A percentile compares a stretch with the other conserved stretches of the same genome.
Conservation (phyloP, 2,797 vertebrate genomes). For the Myotis vivesi region DNA sequence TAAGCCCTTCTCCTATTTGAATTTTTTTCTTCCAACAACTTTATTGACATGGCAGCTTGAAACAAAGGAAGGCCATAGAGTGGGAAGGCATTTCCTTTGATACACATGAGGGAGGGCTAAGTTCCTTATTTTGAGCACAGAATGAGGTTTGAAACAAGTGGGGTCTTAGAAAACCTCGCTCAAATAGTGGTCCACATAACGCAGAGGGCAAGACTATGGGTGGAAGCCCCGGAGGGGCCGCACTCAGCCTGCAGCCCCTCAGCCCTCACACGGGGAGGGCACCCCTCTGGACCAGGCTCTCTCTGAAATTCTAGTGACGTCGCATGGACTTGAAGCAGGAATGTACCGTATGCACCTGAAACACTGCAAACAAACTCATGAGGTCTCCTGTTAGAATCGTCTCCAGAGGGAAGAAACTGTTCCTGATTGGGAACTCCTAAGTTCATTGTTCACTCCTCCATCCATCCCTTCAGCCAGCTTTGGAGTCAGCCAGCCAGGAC, state of each 20-base stretch:
- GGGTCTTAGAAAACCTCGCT: constrained; percentile 9
- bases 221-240: not conserved
- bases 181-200: not conserved
- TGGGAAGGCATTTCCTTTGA: constrained; percentile 1
- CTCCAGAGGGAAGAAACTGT: not conserved
- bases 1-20: constrained; percentile 57
- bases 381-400: not conserved
- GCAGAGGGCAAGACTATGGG: not conserved
- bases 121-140: constrained; percentile 40
- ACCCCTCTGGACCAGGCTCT: not conserved
- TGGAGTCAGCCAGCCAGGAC: not conserved
- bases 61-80: constrained; percentile 38
- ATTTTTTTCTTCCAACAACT: constrained; percentile 64
- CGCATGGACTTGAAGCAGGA: not conserved
- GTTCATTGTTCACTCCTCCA: not conserved
- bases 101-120: not conserved
- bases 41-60: constrained; percentile 63
- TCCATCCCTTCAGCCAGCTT: not conserved
- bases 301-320: not conserved
- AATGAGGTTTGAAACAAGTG: not conserved
- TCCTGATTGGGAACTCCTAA: not conserved
- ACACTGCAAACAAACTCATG: not conserved
- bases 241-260: not conserved
- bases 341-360: not conserved
- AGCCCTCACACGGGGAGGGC: not conserved